phyloP scores from a whole-genome alignment of 53 echinoderm and acorn worm genomes.

The Glandiceps talaboti region DNA sequence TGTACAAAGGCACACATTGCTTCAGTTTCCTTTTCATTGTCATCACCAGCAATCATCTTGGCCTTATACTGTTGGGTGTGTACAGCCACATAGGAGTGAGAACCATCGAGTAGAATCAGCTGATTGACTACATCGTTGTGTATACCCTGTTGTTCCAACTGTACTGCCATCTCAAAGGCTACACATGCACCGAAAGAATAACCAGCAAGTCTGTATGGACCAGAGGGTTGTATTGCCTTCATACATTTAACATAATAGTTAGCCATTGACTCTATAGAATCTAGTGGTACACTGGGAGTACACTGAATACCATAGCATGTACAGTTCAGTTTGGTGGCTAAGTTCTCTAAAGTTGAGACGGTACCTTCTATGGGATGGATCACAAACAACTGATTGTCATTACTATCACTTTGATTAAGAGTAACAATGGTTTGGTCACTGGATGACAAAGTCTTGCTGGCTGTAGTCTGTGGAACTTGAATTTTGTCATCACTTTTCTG shows the following conservation, averaged over 20 bases:
- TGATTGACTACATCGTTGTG: neutral
- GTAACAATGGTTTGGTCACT: constrained; percentile 19
- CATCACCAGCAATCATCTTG: neutral
- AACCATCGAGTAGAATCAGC: constrained; percentile 50
- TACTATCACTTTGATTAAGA: constrained; percentile 21
- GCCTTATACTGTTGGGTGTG: neutral
- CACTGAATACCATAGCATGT: constrained; percentile 56
- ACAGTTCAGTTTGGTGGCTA: constrained; percentile 19
- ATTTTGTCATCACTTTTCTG: neutral
- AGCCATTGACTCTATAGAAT: constrained; percentile 32
- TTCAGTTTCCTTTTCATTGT: constrained; percentile 24
- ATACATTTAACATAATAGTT: constrained; percentile 33
- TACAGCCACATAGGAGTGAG: constrained; percentile 30
- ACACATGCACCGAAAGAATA: constrained; percentile 54
- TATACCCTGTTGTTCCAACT: constrained; percentile 17
- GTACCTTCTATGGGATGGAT: constrained; percentile 69
- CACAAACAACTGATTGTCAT: constrained; percentile 28
- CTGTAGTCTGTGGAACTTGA: constrained; percentile 35
- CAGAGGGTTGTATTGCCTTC: constrained; percentile 15
- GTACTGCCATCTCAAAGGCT: constrained; percentile 50
- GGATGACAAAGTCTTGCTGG: constrained; percentile 27
- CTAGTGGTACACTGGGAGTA: constrained; percentile 25
- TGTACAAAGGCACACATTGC: constrained; percentile 34
- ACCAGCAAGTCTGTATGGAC: constrained; percentile 38
- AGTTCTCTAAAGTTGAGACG: constrained; percentile 22